Conservation (phyloP, 2,113 vertebrate genomes). For the Oryzias curvinotus region DNA sequence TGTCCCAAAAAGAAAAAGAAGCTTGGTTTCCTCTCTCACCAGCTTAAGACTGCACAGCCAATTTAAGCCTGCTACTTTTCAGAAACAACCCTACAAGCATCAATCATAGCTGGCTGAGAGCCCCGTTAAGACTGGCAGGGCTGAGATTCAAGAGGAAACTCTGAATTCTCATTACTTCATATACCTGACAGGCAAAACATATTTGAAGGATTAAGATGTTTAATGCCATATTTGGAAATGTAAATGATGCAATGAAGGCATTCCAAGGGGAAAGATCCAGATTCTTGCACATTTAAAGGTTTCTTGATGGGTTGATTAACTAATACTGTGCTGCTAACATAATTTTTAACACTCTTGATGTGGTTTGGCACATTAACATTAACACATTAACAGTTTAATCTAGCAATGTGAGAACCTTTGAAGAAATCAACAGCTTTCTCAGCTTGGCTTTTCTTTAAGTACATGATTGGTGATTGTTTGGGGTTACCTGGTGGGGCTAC, state of each 20-base stretch:
- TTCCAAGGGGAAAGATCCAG: slow-evolving; percentile 27
- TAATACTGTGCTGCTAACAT: too few species aligned
- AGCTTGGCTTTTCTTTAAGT: not conserved
- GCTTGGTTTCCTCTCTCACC: slow-evolving; percentile 39
- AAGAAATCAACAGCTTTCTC: not conserved
- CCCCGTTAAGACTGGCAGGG: slow-evolving; percentile 40
- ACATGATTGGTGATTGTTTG: not conserved
- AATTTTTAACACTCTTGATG: too few species aligned
- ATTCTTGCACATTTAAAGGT: slow-evolving; percentile 20
- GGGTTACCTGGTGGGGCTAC: slow-evolving; percentile 95
- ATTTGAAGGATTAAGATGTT: slow-evolving; percentile 58
- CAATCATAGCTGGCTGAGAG: slow-evolving; percentile 63
- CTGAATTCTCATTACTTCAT: slow-evolving; percentile 61
- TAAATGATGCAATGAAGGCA: slow-evolving; percentile 60
- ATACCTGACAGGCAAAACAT: slow-evolving; percentile 58
- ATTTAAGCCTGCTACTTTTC: slow-evolving; percentile 65
- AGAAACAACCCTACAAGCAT: slow-evolving; percentile 64
- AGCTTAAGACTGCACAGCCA: slow-evolving; percentile 53
- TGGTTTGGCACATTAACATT: too few species aligned
- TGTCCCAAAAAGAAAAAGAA: slow-evolving; percentile 54
- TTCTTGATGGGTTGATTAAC: too few species aligned
- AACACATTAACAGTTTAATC: too few species aligned
- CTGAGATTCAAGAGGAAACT: slow-evolving; percentile 49
- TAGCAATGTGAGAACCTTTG: not conserved
- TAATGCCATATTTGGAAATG: slow-evolving; percentile 57